Conservation (phyloP, 2,113 vertebrate genomes). For the Callaeas wilsoni region DNA sequence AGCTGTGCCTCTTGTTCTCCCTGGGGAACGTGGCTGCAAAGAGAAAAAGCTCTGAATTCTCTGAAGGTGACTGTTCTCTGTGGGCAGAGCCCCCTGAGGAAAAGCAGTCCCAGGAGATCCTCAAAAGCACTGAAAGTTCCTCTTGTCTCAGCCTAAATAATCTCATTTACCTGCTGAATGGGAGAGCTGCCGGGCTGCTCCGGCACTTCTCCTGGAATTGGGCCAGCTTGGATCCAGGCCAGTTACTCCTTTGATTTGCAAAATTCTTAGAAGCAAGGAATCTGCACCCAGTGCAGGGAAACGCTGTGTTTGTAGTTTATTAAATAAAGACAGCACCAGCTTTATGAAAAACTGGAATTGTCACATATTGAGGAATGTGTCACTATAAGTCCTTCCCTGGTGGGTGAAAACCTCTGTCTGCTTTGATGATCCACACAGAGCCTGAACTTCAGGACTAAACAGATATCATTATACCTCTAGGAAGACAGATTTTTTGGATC, state of each 20-base stretch:
- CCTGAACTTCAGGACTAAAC: background rate
- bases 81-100: background rate
- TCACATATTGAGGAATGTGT: background rate
- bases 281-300: background rate
- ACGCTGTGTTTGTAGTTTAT: background rate
- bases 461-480: background rate
- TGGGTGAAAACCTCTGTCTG: background rate
- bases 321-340: background rate
- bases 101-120: background rate
- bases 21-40: background rate
- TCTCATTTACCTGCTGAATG: background rate
- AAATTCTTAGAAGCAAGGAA: background rate
- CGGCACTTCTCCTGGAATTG: background rate
- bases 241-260: background rate
- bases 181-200: background rate
- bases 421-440: background rate
- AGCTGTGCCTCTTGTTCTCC: background rate
- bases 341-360: background rate
- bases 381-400: background rate
- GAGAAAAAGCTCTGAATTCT: background rate
- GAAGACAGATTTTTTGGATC: background rate
- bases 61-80: background rate
- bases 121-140: background rate
- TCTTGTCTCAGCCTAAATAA: background rate
- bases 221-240: slow-evolving; percentile 26